These are phyloP conservation scores for Sipha maydis DNA, from an alignment of 2,888 invertebrate species.

Conservation along the genomic window DNA sequence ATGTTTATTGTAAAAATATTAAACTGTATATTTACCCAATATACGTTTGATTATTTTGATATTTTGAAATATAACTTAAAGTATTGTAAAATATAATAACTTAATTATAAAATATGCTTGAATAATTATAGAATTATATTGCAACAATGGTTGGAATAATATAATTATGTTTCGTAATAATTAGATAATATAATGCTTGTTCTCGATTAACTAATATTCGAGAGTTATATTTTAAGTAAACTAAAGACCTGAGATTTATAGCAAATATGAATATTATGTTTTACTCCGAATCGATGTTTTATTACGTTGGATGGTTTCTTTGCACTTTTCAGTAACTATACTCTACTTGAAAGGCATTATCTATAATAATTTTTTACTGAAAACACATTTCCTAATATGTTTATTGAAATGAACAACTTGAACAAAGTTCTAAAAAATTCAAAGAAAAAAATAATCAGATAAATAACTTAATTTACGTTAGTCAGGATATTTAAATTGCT, in stretches of 20 bases:
- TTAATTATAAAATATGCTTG: not conserved
- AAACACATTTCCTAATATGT: not conserved
- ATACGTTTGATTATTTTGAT: too few species aligned
- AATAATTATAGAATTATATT: not conserved
- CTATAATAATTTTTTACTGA: conserved; percentile 3
- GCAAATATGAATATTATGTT: conserved; percentile 15
- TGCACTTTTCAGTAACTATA: conserved; percentile 19
- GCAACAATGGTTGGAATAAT: not conserved
- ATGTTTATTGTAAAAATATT: too few species aligned
- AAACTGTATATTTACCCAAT: too few species aligned
- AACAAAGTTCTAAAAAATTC: not conserved
- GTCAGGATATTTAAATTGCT: conserved; percentile 6
- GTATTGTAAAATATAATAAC: too few species aligned
- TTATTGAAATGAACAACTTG: conserved; percentile 6
- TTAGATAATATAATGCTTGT: conserved; percentile 11
- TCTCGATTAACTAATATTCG: conserved; percentile 23
- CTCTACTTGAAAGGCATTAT: conserved; percentile 5
- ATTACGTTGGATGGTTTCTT: conserved; percentile 12
- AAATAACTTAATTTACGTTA: conserved; percentile 17
- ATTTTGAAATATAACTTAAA: too few species aligned
- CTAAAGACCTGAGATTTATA: conserved; percentile 34
- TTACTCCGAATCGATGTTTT: conserved; percentile 35
- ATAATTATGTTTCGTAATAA: conserved; percentile 38
- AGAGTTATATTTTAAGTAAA: conserved; percentile 29
- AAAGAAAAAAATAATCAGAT: not conserved